Conservation (phyloP, 2,113 vertebrate species). For the Silurus asotus region DNA sequence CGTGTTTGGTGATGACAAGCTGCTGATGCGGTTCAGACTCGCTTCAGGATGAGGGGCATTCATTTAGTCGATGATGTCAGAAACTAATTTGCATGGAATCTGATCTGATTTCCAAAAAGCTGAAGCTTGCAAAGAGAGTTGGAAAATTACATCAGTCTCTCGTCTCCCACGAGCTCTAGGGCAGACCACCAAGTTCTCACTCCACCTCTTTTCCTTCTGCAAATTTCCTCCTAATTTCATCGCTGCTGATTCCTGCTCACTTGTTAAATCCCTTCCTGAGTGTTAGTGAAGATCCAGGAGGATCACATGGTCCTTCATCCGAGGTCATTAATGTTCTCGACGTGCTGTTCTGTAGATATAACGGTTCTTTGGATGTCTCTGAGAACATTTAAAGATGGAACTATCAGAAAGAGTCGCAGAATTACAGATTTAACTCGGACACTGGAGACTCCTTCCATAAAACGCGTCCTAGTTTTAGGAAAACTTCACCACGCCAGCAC, state of each 20-base stretch:
- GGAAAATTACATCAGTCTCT: constrained; percentile 14
- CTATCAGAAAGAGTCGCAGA: neutral
- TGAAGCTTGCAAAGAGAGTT: neutral
- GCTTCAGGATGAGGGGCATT: neutral
- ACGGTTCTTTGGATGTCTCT: neutral
- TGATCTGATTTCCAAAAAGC: neutral
- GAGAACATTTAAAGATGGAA: neutral
- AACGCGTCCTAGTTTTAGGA: neutral
- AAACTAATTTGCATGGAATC: neutral
- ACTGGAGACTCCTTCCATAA: neutral
- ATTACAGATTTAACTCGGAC: neutral
- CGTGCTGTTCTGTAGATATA: neutral
- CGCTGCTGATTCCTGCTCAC: neutral
- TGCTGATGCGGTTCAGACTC: neutral
- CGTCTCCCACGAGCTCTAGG: neutral
- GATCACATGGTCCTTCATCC: neutral
- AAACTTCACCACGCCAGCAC: neutral
- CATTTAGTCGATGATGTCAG: neutral
- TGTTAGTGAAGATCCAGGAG: neutral
- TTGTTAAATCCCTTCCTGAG: neutral
- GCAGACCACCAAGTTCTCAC: neutral
- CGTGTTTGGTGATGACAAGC: neutral
- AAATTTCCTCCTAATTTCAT: constrained; percentile 3
- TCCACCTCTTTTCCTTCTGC: neutral
- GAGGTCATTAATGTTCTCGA: neutral